Conservation (phyloP, 2,888 invertebrate genomes). For the Acanthopleura granulata region DNA sequence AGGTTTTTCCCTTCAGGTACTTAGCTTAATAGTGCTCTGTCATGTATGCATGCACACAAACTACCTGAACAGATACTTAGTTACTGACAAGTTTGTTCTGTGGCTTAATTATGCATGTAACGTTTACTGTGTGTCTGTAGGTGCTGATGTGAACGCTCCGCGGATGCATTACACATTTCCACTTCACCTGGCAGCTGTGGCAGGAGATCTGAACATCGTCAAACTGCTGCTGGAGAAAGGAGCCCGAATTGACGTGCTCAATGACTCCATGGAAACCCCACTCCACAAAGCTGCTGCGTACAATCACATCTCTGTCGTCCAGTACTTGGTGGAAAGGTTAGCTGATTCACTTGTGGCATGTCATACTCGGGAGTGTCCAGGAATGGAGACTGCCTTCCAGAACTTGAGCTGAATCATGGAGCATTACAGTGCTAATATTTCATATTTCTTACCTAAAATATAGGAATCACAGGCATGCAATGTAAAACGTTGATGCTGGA, state of each 20-base stretch:
- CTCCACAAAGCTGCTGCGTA: conserved; percentile 69
- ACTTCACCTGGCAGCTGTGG: conserved; percentile 80
- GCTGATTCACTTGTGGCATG: background rate
- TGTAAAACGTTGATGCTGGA: too few species aligned
- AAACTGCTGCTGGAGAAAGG: conserved; percentile 64
- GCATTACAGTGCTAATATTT: too few species aligned
- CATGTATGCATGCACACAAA: too few species aligned
- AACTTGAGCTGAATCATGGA: too few species aligned
- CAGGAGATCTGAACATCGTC: conserved; percentile 63
- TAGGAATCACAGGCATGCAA: too few species aligned
- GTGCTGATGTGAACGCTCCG: conserved; percentile 82
- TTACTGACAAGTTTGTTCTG: background rate
- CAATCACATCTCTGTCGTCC: conserved; percentile 66
- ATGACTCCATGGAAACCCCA: conserved; percentile 69
- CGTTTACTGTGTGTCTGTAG: conserved; percentile 34
- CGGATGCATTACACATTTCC: conserved; percentile 84
- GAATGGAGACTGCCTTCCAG: too few species aligned
- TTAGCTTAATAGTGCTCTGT: too few species aligned
- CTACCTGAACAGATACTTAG: too few species aligned
- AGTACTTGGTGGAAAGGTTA: conserved; percentile 65
- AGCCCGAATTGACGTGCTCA: conserved; percentile 69
- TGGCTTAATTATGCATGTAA: background rate
- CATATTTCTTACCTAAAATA: too few species aligned
- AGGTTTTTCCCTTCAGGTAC: too few species aligned
- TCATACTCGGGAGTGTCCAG: too few species aligned